Evolutionary conservation across 2,888 invertebrate species (phyloP).

Genomic region (Petrolisthes cinctipes): DNA sequence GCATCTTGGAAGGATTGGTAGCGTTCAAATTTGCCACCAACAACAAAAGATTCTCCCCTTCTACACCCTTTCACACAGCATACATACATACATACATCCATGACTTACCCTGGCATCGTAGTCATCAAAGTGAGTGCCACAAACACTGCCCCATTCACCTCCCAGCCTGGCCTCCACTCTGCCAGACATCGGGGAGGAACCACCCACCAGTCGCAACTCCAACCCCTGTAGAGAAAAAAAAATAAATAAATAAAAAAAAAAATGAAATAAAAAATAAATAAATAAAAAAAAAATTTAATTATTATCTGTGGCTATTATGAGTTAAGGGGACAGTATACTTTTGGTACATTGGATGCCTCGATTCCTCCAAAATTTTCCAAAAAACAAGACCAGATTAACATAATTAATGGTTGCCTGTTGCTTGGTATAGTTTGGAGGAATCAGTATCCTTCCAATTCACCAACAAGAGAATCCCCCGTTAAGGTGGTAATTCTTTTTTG

Average conservation of each 20-base stretch:
- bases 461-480: no score
- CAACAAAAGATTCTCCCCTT: no score
- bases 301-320: no score
- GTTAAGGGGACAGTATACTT: not conserved
- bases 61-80: no score
- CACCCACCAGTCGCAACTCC: constrained; percentile 32
- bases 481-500: no score
- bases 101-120: constrained; percentile 23
- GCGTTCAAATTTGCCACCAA: no score
- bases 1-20: no score
- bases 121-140: constrained; percentile 30
- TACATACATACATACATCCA: not conserved
- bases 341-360: not conserved
- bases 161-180: constrained; percentile 23
- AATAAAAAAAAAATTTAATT: not conserved
- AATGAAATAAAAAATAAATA: not conserved
- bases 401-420: no score
- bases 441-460: no score
- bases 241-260: not conserved
- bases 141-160: constrained; percentile 32
- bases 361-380: no score
- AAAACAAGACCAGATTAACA: no score
- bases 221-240: not conserved
- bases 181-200: not conserved
- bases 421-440: no score